A percentile compares a stretch with the other conserved stretches of the same genome.
Evolutionary conservation across 2,888 invertebrate species (phyloP).

Genomic region (Stenolophus ochropezus): DNA sequence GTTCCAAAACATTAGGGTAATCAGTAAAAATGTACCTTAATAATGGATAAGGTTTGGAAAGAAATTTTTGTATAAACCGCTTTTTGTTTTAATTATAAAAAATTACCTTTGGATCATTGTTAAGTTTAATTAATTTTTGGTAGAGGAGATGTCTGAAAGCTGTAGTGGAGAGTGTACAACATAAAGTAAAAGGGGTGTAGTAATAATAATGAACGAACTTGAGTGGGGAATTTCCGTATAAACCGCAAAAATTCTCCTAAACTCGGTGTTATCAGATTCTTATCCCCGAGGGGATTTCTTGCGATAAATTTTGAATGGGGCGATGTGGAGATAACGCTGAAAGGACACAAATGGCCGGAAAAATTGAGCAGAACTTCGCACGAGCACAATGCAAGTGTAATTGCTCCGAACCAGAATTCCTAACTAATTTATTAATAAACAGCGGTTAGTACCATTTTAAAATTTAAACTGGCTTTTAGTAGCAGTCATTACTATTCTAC

Average conservation of each 20-base stretch:
- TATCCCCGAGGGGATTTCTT: not conserved
- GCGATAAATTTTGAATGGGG: constrained; percentile 21
- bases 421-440: constrained; percentile 38
- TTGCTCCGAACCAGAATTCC: constrained; percentile 1
- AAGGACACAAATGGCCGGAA: not conserved
- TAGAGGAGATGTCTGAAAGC: no score
- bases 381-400: not conserved
- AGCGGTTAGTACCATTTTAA: constrained; percentile 45
- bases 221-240: not conserved
- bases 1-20: no score
- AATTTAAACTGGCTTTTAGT: constrained; percentile 44
- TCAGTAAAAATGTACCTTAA: no score
- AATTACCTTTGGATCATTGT: no score
- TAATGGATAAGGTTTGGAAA: no score
- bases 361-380: not conserved
- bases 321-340: constrained; percentile 13
- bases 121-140: no score
- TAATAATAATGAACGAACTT: no score
- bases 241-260: not conserved
- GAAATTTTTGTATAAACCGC: no score
- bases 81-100: no score
- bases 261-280: not conserved
- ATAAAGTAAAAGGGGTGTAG: no score
- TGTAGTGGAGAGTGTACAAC: no score
- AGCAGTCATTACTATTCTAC: constrained; percentile 24